These are phyloP conservation scores for Daubentonia madagascariensis DNA, from an alignment of 2,113 vertebrate genomes.

Conservation along the genomic window DNA sequence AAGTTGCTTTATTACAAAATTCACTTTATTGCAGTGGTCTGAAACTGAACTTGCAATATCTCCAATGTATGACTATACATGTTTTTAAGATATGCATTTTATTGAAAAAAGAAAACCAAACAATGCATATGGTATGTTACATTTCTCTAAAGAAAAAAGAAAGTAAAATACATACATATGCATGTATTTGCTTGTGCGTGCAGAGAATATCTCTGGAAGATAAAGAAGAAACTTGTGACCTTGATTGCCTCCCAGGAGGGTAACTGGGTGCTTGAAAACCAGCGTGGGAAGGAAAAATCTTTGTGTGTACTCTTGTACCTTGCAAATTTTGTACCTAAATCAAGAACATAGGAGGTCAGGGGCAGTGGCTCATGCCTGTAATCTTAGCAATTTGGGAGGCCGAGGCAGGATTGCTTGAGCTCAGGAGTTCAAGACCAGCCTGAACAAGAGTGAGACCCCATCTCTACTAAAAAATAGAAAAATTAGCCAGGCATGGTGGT, in stretches of 20 bases:
- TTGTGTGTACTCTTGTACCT: not conserved
- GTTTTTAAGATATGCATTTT: not conserved
- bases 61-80: too few species aligned
- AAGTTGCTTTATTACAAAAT: too few species aligned
- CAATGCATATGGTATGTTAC: not conserved
- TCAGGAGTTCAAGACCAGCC: too few species aligned
- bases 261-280: not conserved
- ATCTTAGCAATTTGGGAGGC: too few species aligned
- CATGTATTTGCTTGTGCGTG: not conserved
- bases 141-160: not conserved
- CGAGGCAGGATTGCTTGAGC: too few species aligned
- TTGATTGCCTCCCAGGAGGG: not conserved
- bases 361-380: too few species aligned
- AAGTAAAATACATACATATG: not conserved
- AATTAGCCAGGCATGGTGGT: too few species aligned
- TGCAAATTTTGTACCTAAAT: not conserved
- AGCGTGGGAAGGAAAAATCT: not conserved
- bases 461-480: too few species aligned
- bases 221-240: not conserved
- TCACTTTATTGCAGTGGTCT: too few species aligned
- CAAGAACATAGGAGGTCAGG: too few species aligned
- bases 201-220: not conserved
- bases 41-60: too few species aligned
- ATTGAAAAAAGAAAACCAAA: not conserved
- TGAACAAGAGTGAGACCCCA: too few species aligned